A percentile compares a stretch with the other conserved stretches of the same genome.
These are phyloP conservation scores for Crypturellus undulatus DNA, from an alignment of 2,113 vertebrate species.

Conservation along the genomic window DNA sequence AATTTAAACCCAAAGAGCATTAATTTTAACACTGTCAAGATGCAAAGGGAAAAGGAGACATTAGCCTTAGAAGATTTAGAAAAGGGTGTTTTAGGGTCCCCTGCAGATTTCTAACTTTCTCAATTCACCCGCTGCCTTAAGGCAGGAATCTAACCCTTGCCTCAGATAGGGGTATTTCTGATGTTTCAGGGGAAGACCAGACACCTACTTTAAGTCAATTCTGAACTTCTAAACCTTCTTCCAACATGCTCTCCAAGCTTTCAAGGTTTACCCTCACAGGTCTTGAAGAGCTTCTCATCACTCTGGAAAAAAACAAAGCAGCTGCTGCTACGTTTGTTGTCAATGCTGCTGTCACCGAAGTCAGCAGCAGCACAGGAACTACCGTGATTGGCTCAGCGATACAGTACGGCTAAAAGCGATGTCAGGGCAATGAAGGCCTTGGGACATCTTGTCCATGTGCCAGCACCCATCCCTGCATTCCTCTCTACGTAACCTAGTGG, in stretches of 20 bases:
- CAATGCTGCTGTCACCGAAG: not conserved
- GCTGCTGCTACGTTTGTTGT: not conserved
- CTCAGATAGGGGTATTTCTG: not conserved
- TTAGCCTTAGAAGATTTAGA: not conserved
- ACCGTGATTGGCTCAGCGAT: not conserved
- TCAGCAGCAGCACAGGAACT: not conserved
- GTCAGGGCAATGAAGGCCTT: not conserved
- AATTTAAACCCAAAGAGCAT: conserved; percentile 35
- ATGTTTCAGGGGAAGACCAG: not conserved
- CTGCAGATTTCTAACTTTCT: not conserved
- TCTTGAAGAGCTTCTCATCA: not conserved
- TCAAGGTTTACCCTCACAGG: not conserved
- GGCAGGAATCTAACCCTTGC: not conserved
- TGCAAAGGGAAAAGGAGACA: conserved; percentile 30
- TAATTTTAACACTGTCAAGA: conserved; percentile 6
- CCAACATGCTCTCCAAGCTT: not conserved
- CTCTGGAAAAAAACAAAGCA: not conserved
- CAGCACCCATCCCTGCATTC: not conserved
- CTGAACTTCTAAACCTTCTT: not conserved
- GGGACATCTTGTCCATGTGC: not conserved
- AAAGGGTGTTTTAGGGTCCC: not conserved
- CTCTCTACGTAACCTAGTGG: not conserved
- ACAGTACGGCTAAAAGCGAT: not conserved
- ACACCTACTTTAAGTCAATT: not conserved
- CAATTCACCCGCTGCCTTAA: not conserved